Evolutionary conservation across 2,113 vertebrate species (phyloP).

Genomic region (Mus spicilegus): DNA sequence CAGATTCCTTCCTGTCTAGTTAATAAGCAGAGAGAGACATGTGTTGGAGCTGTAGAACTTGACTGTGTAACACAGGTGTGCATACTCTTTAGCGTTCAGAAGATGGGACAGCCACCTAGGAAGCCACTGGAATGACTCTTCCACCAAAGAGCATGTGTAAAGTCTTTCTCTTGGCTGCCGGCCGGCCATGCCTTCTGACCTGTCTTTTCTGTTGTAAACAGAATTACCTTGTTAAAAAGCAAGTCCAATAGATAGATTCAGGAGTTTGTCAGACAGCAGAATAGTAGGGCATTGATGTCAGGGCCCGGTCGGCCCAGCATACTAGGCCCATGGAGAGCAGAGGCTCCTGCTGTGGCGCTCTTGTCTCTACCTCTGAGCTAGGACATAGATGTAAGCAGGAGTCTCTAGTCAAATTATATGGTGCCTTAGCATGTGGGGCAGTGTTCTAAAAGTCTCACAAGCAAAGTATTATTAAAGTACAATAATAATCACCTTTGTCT

Average conservation of each 20-base stretch:
- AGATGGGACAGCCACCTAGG: neutral
- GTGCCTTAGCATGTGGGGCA: neutral
- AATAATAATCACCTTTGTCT: neutral
- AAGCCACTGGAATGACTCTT: neutral
- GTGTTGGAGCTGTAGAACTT: too few relatives aligned
- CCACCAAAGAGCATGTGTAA: neutral
- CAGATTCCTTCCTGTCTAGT: neutral
- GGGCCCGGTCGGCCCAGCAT: rapidly evolving
- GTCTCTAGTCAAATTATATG: neutral
- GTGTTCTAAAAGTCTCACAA: neutral
- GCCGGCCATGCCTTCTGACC: neutral
- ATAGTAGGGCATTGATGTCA: rapidly evolving
- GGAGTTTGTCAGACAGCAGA: neutral
- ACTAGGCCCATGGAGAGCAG: neutral
- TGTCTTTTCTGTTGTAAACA: neutral
- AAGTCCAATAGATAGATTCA: neutral
- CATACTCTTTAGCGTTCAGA: neutral
- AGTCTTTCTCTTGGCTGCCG: neutral
- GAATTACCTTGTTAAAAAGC: neutral
- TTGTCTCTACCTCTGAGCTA: neutral
- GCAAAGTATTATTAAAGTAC: neutral
- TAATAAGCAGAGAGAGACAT: too few relatives aligned
- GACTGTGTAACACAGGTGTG: neutral
- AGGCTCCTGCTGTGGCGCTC: too few relatives aligned
- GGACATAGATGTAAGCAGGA: neutral